phyloP scores from a whole-genome alignment of 2,888 invertebrate genomes.

The Calameuta filiformis region DNA sequence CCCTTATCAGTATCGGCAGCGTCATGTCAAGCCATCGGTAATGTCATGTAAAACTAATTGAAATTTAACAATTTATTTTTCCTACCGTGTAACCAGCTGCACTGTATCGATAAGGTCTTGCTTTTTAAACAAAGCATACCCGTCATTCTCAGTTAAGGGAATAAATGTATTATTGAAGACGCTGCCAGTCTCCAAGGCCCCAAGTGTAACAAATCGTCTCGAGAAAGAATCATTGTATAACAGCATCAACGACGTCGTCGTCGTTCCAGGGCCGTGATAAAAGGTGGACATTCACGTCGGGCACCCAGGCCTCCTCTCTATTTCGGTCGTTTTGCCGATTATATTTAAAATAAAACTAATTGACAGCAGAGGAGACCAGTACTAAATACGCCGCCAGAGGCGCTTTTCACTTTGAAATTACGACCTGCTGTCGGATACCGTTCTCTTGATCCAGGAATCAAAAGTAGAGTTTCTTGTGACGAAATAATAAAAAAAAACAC shows the following conservation, averaged over 20 bases:
- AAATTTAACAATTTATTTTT: background rate
- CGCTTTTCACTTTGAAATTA: background rate
- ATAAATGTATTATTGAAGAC: background rate
- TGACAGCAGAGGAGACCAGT: background rate
- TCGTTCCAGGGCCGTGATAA: conserved; percentile 27
- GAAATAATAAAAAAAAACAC: background rate
- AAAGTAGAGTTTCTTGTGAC: background rate
- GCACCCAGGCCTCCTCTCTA: background rate
- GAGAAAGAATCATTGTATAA: conserved; percentile 32
- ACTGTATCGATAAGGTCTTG: background rate
- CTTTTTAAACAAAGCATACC: background rate
- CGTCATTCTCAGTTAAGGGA: background rate
- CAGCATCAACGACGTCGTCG: conserved; percentile 10
- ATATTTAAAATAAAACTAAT: conserved; percentile 1
- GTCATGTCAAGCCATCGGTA: background rate
- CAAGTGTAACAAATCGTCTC: background rate
- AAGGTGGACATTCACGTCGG: conserved; percentile 9
- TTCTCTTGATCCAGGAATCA: background rate
- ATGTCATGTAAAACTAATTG: background rate
- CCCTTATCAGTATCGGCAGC: background rate
- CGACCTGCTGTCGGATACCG: background rate
- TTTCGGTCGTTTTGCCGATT: background rate
- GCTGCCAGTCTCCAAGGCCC: background rate
- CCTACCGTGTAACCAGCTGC: background rate
- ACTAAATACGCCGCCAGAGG: background rate